Percentiles rank a stretch among this genome's conserved stretches.
These are phyloP conservation scores for Acanthochromis polyacanthus DNA, from an alignment of 2,113 vertebrate genomes.

Conservation along the genomic window DNA sequence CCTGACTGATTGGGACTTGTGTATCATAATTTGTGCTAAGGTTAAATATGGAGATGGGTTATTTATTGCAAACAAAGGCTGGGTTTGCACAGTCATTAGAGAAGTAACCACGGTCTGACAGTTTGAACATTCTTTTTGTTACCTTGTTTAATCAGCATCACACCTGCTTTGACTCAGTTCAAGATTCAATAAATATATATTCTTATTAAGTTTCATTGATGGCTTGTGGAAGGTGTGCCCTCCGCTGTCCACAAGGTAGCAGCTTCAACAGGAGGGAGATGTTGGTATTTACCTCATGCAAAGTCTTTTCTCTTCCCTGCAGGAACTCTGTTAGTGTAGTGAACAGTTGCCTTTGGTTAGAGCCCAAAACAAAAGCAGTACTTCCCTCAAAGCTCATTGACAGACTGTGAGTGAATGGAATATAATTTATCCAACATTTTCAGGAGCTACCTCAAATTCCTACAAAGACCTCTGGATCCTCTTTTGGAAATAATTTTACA, in stretches of 20 bases:
- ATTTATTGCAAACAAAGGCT: no score
- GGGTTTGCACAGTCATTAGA: no score
- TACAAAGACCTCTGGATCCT: slow-evolving; percentile 38
- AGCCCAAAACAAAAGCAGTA: slow-evolving; percentile 36
- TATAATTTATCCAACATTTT: slow-evolving; percentile 21
- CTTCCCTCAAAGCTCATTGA: slow-evolving; percentile 5
- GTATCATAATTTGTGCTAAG: no score
- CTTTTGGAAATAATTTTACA: slow-evolving; percentile 41
- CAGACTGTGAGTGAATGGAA: slow-evolving; percentile 28
- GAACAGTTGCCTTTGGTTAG: slow-evolving; percentile 48
- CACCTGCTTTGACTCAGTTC: not conserved
- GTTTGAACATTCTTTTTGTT: no score
- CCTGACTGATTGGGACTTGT: no score
- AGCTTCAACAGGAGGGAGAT: slow-evolving; percentile 16
- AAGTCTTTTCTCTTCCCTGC: slow-evolving; percentile 14
- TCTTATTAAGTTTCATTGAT: not conserved
- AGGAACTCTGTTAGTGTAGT: not conserved
- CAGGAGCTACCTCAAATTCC: slow-evolving; percentile 23
- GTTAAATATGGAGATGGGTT: no score
- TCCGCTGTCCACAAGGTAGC: not conserved
- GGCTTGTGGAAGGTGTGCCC: not conserved
- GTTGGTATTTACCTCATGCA: not conserved
- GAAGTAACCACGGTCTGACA: no score
- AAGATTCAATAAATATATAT: not conserved
- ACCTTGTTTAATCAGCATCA: no score